These are phyloP conservation scores for Athripsodes cinereus DNA, from an alignment of 2,888 invertebrate genomes.

Conservation along the genomic window DNA sequence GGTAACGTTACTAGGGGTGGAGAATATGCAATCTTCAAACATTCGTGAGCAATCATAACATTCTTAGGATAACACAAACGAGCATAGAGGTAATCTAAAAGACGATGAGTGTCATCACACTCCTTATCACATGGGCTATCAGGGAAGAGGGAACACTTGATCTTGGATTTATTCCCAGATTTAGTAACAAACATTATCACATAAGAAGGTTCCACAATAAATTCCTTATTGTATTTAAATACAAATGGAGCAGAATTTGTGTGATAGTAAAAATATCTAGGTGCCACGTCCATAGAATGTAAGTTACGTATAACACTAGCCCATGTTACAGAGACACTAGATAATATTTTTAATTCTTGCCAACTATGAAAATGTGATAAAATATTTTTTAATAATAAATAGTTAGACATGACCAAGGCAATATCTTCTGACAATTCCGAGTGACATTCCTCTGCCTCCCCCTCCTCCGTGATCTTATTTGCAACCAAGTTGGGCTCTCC, in stretches of 20 bases:
- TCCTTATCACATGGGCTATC: slow-evolving; percentile 4
- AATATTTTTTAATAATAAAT: slow-evolving; percentile 44
- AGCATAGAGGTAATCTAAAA: slow-evolving; percentile 39
- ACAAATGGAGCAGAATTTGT: not conserved
- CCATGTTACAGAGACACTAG: slow-evolving; percentile 42
- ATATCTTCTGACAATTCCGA: not conserved
- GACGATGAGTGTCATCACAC: slow-evolving; percentile 33
- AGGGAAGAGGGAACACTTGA: slow-evolving; percentile 9
- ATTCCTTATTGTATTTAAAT: slow-evolving; percentile 30
- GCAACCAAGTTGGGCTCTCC: not conserved
- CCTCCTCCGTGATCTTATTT: not conserved
- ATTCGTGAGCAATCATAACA: slow-evolving; percentile 33
- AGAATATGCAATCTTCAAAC: not conserved
- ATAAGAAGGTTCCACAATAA: slow-evolving; percentile 10
- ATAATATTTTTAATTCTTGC: slow-evolving; percentile 42
- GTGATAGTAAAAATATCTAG: slow-evolving; percentile 31
- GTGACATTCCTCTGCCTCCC: too few species aligned
- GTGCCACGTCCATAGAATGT: slow-evolving; percentile 36
- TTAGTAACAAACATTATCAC: slow-evolving; percentile 13
- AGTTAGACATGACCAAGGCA: slow-evolving; percentile 36
- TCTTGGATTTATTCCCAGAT: not conserved
- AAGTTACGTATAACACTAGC: slow-evolving; percentile 37
- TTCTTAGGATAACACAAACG: slow-evolving; percentile 37
- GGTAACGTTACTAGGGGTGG: not conserved
- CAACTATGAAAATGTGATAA: slow-evolving; percentile 37